Conservation (phyloP, 2,888 invertebrate genomes). For the Machimus rusticus region DNA sequence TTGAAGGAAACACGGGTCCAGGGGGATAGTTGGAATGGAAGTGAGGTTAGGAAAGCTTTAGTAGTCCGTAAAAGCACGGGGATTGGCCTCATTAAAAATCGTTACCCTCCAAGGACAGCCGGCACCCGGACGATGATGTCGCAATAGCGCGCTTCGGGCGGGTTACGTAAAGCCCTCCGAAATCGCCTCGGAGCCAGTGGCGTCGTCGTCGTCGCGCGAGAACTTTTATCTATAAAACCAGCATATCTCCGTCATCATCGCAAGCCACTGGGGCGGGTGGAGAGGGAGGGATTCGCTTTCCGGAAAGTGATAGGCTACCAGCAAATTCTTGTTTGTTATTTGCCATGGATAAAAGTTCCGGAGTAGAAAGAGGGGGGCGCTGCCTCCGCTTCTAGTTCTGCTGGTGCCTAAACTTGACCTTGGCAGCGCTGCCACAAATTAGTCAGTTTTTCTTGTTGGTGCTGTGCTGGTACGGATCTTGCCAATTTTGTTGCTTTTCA, state of each 20-base stretch:
- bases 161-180: constrained; percentile 11
- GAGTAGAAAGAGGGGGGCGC: background rate
- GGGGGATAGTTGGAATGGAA: background rate
- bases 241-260: background rate
- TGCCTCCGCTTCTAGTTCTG: background rate
- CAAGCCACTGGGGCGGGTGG: background rate
- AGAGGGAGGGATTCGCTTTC: background rate
- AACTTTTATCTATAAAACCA: background rate
- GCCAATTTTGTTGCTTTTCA: background rate
- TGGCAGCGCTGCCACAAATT: constrained; percentile 32
- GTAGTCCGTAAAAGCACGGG: constrained; percentile 20
- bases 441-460: background rate
- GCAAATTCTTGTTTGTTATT: background rate
- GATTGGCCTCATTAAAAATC: constrained; percentile 39
- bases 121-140: constrained; percentile 27
- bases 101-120: constrained; percentile 37
- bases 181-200: background rate
- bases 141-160: background rate
- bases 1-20: background rate
- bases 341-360: background rate
- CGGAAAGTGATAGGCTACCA: background rate
- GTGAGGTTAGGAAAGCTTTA: background rate
- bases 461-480: background rate
- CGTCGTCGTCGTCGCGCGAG: background rate
- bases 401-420: constrained; percentile 43